Conservation (phyloP, 2,888 invertebrate genomes). For the Rhogogaster chlorosoma region DNA sequence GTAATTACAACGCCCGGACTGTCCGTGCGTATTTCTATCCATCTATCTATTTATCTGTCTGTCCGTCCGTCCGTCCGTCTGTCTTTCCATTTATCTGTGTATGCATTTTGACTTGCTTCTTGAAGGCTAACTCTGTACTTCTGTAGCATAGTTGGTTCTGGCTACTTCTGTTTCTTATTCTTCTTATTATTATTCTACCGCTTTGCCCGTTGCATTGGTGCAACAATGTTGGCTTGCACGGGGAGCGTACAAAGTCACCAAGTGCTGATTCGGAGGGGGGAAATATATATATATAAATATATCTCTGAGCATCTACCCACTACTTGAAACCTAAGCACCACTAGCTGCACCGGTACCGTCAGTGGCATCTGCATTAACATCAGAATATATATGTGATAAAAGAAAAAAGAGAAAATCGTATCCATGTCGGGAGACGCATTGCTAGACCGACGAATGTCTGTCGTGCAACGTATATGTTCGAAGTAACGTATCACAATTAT, state of each 20-base stretch:
- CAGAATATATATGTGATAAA: background rate
- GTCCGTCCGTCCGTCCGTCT: background rate
- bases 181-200: background rate
- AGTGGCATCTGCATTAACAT: background rate
- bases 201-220: background rate
- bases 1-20: conserved; percentile 5
- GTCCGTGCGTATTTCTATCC: background rate
- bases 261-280: background rate
- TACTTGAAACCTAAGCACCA: background rate
- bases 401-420: too few relatives aligned
- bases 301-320: background rate
- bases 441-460: too few relatives aligned
- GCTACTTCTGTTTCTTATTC: background rate
- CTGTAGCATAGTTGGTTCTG: background rate
- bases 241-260: background rate
- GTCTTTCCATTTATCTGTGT: background rate
- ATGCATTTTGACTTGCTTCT: background rate
- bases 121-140: background rate
- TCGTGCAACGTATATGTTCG: too few relatives aligned
- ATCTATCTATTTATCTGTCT: background rate
- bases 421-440: too few relatives aligned
- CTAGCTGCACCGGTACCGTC: background rate
- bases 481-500: too few relatives aligned
- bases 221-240: conserved; percentile 2
- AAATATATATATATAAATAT: background rate